phyloP scores from a whole-genome alignment of 2,113 vertebrate genomes.

The Camelus dromedarius region DNA sequence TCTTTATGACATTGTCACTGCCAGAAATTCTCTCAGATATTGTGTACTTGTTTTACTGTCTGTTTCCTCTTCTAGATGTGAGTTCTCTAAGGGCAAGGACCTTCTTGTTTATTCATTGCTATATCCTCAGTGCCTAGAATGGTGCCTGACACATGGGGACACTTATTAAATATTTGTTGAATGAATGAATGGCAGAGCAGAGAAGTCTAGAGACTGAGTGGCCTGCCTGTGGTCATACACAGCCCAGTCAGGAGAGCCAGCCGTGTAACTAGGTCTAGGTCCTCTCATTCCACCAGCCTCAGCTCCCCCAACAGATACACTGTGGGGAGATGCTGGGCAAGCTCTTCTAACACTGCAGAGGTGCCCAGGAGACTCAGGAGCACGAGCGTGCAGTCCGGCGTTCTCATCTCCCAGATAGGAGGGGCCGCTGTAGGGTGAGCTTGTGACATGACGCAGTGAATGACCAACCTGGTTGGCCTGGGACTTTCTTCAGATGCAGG shows the following conservation, averaged over 20 bases:
- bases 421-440: background rate
- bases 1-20: background rate
- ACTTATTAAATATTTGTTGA: background rate
- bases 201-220: background rate
- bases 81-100: background rate
- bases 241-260: background rate
- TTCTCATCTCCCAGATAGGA: background rate
- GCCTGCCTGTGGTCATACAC: background rate
- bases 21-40: background rate
- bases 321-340: background rate
- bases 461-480: background rate
- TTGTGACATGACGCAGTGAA: background rate
- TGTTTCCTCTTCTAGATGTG: background rate
- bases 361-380: background rate
- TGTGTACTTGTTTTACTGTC: background rate
- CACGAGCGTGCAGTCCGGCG: background rate
- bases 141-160: background rate
- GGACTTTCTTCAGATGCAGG: background rate
- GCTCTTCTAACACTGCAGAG: background rate
- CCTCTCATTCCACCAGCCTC: background rate
- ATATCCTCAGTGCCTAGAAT: background rate
- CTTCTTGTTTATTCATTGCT: background rate
- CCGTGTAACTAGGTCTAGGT: fast-evolving
- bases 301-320: fast-evolving
- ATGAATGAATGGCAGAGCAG: background rate